Conservation (phyloP, 2,797 vertebrate species). For the Poecile montanus region DNA sequence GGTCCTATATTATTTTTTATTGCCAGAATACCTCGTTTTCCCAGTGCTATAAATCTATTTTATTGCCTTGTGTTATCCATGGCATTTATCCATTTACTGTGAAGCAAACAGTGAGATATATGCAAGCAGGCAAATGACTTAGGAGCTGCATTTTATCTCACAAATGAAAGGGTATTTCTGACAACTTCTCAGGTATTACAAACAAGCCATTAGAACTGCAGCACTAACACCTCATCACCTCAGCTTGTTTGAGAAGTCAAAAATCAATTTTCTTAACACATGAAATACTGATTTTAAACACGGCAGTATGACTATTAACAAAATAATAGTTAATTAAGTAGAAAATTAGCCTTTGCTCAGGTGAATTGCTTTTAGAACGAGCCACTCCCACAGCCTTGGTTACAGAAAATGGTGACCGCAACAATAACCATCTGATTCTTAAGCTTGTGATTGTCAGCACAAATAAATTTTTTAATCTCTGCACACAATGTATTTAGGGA, state of each 20-base stretch:
- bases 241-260: background rate
- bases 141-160: conserved; percentile 11
- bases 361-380: background rate
- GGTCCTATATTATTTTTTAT: conserved; percentile 39
- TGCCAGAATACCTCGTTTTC: background rate
- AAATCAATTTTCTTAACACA: background rate
- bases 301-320: background rate
- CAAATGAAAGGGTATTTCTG: conserved; percentile 23
- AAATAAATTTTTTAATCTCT: background rate
- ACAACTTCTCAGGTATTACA: background rate
- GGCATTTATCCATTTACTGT: conserved; percentile 31
- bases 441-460: background rate
- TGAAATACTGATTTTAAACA: background rate
- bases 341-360: background rate
- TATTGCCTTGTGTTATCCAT: background rate
- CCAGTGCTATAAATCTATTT: conserved; percentile 25
- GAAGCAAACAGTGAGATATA: background rate
- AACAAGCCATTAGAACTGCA: background rate
- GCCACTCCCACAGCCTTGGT: background rate
- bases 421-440: background rate
- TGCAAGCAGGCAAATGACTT: background rate
- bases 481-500: background rate
- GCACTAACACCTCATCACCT: background rate
- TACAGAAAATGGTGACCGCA: background rate
- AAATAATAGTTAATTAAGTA: background rate